Percentiles rank a stretch among this genome's conserved stretches.
Conservation (phyloP, 1,140 invertebrate genomes). For the Hycleus cichorii region DNA sequence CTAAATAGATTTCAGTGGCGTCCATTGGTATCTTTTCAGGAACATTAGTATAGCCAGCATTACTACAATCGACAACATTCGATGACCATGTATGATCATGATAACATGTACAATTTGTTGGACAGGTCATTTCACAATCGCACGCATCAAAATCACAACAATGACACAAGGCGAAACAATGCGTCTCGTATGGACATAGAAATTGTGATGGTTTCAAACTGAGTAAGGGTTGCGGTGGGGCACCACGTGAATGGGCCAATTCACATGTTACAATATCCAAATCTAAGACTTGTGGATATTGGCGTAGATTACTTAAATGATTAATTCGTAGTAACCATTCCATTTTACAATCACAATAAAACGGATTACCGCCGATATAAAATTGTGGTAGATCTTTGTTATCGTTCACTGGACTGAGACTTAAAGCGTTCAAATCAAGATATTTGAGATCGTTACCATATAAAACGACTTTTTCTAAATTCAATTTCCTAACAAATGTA, state of each 20-base stretch:
- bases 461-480: constrained; percentile 65
- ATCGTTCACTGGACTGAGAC: constrained; percentile 56
- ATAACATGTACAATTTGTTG: constrained; percentile 77
- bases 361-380: constrained; percentile 73
- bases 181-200: constrained; percentile 79
- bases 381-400: constrained; percentile 63
- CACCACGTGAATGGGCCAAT: constrained; percentile 65
- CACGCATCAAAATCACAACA: constrained; percentile 88
- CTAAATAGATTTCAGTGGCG: constrained; percentile 80
- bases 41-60: constrained; percentile 60
- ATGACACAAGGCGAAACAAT: constrained; percentile 82
- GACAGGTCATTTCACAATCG: constrained; percentile 88
- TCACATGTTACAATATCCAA: constrained; percentile 75
- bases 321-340: constrained; percentile 77
- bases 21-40: constrained; percentile 82
- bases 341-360: constrained; percentile 77
- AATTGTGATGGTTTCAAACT: constrained; percentile 75
- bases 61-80: constrained; percentile 84
- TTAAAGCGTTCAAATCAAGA: constrained; percentile 63
- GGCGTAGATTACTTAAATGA: constrained; percentile 57
- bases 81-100: constrained; percentile 86
- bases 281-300: constrained; percentile 78
- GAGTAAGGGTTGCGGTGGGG: constrained; percentile 63
- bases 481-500: constrained; percentile 63
- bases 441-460: constrained; percentile 67